Base-by-base conservation (phyloP, 2,797 vertebrate genomes). In the Remorina albescens region DNA sequence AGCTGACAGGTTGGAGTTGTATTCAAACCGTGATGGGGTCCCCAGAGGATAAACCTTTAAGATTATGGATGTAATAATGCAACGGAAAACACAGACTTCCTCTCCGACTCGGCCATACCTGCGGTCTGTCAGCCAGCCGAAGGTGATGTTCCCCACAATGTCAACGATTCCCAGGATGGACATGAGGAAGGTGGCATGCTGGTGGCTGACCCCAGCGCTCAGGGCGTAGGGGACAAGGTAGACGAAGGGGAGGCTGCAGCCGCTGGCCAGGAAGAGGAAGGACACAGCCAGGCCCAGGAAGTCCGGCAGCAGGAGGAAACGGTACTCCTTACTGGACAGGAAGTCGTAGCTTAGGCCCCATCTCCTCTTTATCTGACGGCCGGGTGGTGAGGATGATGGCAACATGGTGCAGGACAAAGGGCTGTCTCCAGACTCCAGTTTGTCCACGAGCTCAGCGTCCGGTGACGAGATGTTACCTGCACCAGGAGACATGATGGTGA, bases 241-340 rank as follows among this genome's bases (percentile, higher is more conserved):
- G 71, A 99, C 97, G 51, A 99, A 99, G 11, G 97, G 97, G 74
- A 98, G 94, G 72, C 97, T 98, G 85, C 97, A 98, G 84, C 98
- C 98, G 2, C 96, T 96, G 49, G 97, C 96, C 91, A 99, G 93
- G 50, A 99, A 96, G 74, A 99, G 90, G 86, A 99, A 91, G 0
- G 97, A 98, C 46, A 91, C 77, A 2, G 96, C 94, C 64, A 98
- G 90, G 28, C 96, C 90, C 70, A 96, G 81, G 61, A 99, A 99
- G 86, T 95, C 94, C 0, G 97, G 93, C 88, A 92, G 94, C 77
- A 97, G 87, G 64, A 98, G 88, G 85, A 99, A 98, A 19, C 84
- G 87, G 82, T 96, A 97, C 75, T 97, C 96, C 67, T 93, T 87
- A 82, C 93, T 88, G 2, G 96, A 93, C 74, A 93, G 93, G 83